Evolutionary conservation across 2,888 invertebrate genomes (phyloP).

Genomic region (Acheta domesticus): DNA sequence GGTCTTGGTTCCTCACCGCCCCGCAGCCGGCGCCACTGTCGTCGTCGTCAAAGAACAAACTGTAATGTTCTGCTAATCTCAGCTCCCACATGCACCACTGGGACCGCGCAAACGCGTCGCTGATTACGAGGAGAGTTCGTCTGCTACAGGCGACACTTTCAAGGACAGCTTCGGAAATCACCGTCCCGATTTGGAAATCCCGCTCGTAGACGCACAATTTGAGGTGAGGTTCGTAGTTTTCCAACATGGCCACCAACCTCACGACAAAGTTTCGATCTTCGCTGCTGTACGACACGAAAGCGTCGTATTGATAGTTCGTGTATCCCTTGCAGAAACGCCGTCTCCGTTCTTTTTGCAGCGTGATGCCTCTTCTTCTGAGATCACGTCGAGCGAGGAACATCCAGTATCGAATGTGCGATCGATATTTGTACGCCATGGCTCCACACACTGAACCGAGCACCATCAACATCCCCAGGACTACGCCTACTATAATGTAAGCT

Average conservation of each 20-base stretch:
- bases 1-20: conserved; percentile 45
- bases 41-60: conserved; percentile 57
- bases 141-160: conserved; percentile 62
- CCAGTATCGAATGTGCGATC: conserved; percentile 53
- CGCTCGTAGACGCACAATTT: conserved; percentile 67
- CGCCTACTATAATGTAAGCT: conserved; percentile 4
- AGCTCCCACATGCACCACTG: conserved; percentile 73
- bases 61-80: conserved; percentile 63
- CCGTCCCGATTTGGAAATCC: conserved; percentile 62
- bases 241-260: conserved; percentile 58
- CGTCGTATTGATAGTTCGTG: conserved; percentile 54
- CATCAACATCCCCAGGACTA: conserved; percentile 18
- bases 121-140: conserved; percentile 63
- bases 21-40: conserved; percentile 46
- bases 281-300: conserved; percentile 59
- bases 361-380: conserved; percentile 46
- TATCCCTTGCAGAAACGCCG: conserved; percentile 12
- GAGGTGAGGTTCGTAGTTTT: conserved; percentile 57
- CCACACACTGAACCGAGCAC: not conserved
- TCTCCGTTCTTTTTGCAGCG: conserved; percentile 38
- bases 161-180: conserved; percentile 63
- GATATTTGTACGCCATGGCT: conserved; percentile 23
- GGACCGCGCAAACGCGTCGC: conserved; percentile 64
- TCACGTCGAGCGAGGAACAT: conserved; percentile 56
- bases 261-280: conserved; percentile 61